phyloP scores from a whole-genome alignment of 2,113 vertebrate genomes.

The Excalfactoria chinensis region DNA sequence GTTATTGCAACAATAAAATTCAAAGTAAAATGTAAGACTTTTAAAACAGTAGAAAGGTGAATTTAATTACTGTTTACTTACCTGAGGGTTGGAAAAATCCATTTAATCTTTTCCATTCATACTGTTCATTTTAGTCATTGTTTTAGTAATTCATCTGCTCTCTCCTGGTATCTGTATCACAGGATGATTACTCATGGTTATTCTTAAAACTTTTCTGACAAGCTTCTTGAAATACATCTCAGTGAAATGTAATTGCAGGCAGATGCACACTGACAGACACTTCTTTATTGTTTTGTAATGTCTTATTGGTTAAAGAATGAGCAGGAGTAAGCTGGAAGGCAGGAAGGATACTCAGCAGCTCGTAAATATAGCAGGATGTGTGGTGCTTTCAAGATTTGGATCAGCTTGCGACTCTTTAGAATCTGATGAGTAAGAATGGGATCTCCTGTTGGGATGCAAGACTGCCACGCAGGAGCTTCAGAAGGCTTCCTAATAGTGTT shows the following conservation, averaged over 20 bases:
- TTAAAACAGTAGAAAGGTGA: not conserved
- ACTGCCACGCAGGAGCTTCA: accelerated
- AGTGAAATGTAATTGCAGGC: not conserved
- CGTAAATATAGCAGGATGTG: not conserved
- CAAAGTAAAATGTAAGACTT: not conserved
- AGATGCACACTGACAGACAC: not conserved
- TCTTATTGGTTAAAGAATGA: not conserved
- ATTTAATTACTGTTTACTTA: not conserved
- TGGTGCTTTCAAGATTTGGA: not conserved
- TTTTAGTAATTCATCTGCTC: not conserved
- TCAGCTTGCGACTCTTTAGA: not conserved
- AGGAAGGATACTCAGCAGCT: not conserved
- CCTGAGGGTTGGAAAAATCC: not conserved
- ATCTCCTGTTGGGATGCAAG: not conserved
- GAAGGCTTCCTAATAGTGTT: not conserved
- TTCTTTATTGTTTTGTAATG: not conserved
- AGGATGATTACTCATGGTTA: not conserved
- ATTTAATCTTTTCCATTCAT: not conserved
- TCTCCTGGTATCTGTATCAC: not conserved
- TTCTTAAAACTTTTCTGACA: not conserved
- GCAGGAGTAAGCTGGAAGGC: not conserved
- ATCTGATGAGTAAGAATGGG: not conserved
- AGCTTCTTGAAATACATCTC: not conserved
- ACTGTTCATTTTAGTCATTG: not conserved
- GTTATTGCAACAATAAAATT: not conserved